These are phyloP conservation scores for Rhombomys opimus DNA, from an alignment of 2,113 vertebrate species.

Conservation along the genomic window DNA sequence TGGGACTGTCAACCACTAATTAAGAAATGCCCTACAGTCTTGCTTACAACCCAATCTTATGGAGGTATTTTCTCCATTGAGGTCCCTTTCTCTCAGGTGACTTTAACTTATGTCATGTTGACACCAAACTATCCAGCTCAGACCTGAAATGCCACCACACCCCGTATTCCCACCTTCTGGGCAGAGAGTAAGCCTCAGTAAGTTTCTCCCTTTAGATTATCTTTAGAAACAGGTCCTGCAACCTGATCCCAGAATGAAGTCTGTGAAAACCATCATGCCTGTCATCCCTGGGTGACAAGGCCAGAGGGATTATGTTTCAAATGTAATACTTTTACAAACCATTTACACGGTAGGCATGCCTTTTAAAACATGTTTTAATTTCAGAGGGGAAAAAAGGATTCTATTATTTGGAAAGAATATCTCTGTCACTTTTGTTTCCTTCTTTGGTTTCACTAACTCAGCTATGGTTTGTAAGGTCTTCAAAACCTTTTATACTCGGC, in stretches of 20 bases:
- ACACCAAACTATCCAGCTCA: neutral
- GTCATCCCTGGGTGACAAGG: neutral
- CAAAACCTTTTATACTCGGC: neutral
- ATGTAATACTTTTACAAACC: neutral
- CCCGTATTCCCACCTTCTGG: neutral
- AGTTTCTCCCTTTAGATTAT: neutral
- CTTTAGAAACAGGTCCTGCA: neutral
- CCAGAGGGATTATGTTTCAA: neutral
- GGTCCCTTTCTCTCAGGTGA: neutral
- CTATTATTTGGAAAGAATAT: neutral
- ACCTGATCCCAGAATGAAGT: neutral
- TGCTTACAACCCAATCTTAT: neutral
- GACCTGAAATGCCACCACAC: neutral
- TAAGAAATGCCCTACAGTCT: neutral
- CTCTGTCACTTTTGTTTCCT: neutral
- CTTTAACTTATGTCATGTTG: neutral
- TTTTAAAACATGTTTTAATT: neutral
- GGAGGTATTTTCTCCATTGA: neutral
- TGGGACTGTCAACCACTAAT: neutral
- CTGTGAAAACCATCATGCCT: neutral
- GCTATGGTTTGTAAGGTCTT: neutral
- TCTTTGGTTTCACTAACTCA: neutral
- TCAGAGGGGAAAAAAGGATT: neutral
- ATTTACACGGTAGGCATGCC: neutral
- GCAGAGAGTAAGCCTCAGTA: neutral